Conservation (phyloP, 2,797 vertebrate species). For the Pseudochirops cupreus region DNA sequence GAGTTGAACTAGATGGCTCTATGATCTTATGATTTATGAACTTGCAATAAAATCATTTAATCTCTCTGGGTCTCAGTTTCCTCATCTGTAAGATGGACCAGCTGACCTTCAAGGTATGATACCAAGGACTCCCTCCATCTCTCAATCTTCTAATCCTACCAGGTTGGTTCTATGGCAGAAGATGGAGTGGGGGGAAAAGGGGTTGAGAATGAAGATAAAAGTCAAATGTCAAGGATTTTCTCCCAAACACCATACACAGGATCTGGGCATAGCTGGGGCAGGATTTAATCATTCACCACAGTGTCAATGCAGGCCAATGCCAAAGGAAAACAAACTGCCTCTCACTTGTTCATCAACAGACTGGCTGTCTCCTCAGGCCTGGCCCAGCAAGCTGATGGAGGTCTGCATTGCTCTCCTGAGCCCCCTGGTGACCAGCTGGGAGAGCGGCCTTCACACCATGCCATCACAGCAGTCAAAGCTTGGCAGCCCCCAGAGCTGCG, state of each 20-base stretch:
- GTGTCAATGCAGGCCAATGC: not conserved
- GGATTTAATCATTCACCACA: not conserved
- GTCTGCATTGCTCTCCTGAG: conserved; percentile 3
- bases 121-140: not conserved
- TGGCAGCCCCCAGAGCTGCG: not conserved
- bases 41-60: not conserved
- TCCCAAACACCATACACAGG: not conserved
- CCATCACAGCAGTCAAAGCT: not conserved
- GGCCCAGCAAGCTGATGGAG: not conserved
- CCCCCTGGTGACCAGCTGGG: not conserved
- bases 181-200: not conserved
- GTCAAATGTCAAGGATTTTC: not conserved
- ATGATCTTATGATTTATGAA: not conserved
- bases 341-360: not conserved
- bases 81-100: not conserved
- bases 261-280: not conserved
- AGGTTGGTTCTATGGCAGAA: not conserved
- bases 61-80: not conserved
- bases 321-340: not conserved
- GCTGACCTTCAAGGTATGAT: not conserved
- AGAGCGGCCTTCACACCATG: conserved; percentile 4
- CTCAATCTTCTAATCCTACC: not conserved
- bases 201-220: not conserved
- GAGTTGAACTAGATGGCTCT: not conserved
- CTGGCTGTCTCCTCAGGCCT: not conserved